Evolutionary conservation across 2,888 invertebrate genomes (phyloP), one percentile per base, ranked within the genome.

Genomic region (Schizaphis graminum): DNA sequence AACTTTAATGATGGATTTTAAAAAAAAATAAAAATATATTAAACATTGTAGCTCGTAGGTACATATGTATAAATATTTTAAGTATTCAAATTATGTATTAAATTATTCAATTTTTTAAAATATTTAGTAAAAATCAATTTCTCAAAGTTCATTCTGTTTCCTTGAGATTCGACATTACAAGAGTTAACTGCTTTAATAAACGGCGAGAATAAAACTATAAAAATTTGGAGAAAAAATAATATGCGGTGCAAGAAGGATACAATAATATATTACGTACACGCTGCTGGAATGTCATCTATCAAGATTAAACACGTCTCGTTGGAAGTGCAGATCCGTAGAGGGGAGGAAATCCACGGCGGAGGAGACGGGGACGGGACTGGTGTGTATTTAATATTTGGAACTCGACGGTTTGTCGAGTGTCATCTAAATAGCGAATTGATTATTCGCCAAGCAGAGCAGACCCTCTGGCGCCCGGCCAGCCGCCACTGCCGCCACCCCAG

Each of bases 351-450:
- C 91, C 28, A 2, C 53, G 0, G 16, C 7, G 87, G 90, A n/a
- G 35, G 67, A 28, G 28, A 35, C 10, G 49, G 53, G 21, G 26
- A 35, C 35, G 5, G 35, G 10, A 0, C n/a, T 57, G 67, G 67
- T 49, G 61, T 61, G 85, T 86, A 86, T 87, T 61, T 61, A 94
- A 91, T 91, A 67, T 94, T 90, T 94, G 90, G 89, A 49, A 94
- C 90, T 56, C 89, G 93, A 89, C 90, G 93, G 90, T 90, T 93
- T 93, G 84, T 90, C 90, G 94, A 90, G 86, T 90, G 94, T 94
- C 94, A 91, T 94, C 90, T 85, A 84, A 91, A 91, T 90, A 67
- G 94, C 86, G 85, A 94, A 91, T 94, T 94, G 94, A 94, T 94
- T 94, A 94, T 94, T 94, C 94, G 91, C 94, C 94, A 91, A 94